Evolutionary conservation across 1,140 invertebrate genomes (phyloP), one percentile per base, ranked within the genome.

Genomic region (Megathymus violae): DNA sequence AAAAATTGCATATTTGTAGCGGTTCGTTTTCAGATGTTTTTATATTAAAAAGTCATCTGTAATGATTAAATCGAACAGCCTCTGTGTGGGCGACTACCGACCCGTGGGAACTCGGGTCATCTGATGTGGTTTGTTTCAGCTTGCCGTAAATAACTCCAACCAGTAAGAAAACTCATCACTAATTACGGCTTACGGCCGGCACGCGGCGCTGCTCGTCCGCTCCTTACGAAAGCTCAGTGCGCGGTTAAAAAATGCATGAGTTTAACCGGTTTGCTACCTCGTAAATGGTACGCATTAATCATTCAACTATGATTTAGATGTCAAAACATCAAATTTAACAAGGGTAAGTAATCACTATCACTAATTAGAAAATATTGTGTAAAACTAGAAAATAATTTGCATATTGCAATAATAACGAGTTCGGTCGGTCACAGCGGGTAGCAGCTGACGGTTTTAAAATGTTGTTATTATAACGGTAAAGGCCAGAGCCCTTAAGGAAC

Each of bases 181-280:
- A 46, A 46, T 46, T 46, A 25, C 44, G 7, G 27, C 7, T 9
- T 31, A 44, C 41, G 10, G 9, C 3, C 41, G n/a, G 19, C 19
- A 3, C 19, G 5, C 19, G 19, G 19, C 19, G 19, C 19, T 2
- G 19, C 2, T 5, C 19, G 19, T 11, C 1, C 27, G n/a, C 19
- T 46, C 4, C 44, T 46, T 46, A 22, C 44, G 44, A 46, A 46
- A 46, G 44, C 44, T 25, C 44, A 25, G 17, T 22, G 10, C 44
- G 44, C 22, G 15, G 6, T 11, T 25, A 13, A 25, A 46, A 46
- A 46, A 46, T 25, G 10, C 19, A 46, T 31, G 27, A 16, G 10
- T 17, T 46, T 46, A n/a, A n/a, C 16, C 44, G 44, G 44, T 46
- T 46, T 46, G 44, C 44, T 46, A 46, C 25, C 44, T 46, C 19